Base-by-base conservation (phyloP, 2,888 invertebrate genomes). In the Drosophila melanocephala region DNA sequence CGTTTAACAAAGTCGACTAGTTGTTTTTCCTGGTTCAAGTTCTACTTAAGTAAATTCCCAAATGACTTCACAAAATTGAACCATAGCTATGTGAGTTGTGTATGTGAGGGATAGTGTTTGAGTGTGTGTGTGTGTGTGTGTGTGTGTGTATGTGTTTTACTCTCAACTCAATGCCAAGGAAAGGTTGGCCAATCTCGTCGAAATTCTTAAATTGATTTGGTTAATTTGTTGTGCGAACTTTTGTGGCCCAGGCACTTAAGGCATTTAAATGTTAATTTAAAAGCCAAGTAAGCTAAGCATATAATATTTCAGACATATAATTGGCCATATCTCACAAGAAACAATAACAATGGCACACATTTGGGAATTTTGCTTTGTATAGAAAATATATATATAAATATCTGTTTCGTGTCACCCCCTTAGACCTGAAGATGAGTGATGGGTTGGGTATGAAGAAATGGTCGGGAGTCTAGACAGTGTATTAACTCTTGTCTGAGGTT, bases 181-280 rank as follows among this genome's bases (percentile, higher is more conserved):
- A 60, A 67, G 63, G 75, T 53, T 60, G 16, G 56, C 32, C 50
- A 35, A 35, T 61, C 63, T 61, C 51, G 63, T 28, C 37, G 37
- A 76, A 86, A 59, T 78, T 67, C 67, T 68, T 50, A 71, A 87
- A 84, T 84, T 87, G 75, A 85, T 89, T 87, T 75, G 68, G 74
- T 67, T 89, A 89, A 85, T 82, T 81, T 84, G 77, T 69, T 68
- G 80, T 26, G 22, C 26, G 53, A 80, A 68, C 72, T 80, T 67
- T 67, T 72, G 62, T 67, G 60, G 44, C 53, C 14, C 35, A 35
- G 42, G 63, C 50, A 60, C 72, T 78, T 63, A 44, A 50, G 12
- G 58, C 61, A 65, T 75, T 76, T 79, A 75, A 75, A 77, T 75
- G 50, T 62, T 50, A 59, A 71, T 62, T 79, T 66, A 50, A 32